phyloP scores from a whole-genome alignment of 1,140 invertebrate genomes.

The Meteorus sp. region DNA sequence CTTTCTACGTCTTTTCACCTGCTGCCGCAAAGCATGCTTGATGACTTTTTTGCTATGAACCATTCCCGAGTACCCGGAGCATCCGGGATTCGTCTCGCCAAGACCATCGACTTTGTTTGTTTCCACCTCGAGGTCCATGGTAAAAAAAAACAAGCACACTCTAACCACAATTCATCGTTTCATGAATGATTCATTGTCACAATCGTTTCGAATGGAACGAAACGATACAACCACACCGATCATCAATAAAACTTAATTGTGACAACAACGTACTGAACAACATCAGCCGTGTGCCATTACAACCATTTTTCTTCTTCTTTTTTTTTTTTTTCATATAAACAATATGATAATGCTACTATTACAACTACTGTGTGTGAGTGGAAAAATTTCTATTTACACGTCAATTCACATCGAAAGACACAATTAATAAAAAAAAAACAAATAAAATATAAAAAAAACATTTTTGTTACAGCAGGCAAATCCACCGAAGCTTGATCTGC shows the following conservation, averaged over 20 bases:
- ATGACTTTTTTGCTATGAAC: constrained; percentile 65
- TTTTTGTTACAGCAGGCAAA: neutral
- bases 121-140: constrained; percentile 32
- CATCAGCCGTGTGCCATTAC: neutral
- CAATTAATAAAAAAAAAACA: neutral
- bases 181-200: neutral
- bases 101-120: constrained; percentile 43
- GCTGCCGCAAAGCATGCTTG: constrained; percentile 74
- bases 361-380: no score
- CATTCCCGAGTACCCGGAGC: constrained; percentile 51
- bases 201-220: constrained; percentile 11
- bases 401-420: neutral
- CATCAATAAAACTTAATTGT: neutral
- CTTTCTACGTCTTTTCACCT: constrained; percentile 76
- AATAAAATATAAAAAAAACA: constrained; percentile 10
- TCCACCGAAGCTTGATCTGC: neutral
- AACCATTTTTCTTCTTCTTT: neutral
- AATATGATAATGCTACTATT: no score
- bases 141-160: neutral
- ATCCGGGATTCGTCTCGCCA: constrained; percentile 46
- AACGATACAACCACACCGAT: neutral
- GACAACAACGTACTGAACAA: neutral
- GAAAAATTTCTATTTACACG: no score
- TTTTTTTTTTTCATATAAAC: no score
- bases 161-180: constrained; percentile 1